These are phyloP conservation scores for Catocala nupta DNA, from an alignment of 2,888 invertebrate species.

Conservation along the genomic window DNA sequence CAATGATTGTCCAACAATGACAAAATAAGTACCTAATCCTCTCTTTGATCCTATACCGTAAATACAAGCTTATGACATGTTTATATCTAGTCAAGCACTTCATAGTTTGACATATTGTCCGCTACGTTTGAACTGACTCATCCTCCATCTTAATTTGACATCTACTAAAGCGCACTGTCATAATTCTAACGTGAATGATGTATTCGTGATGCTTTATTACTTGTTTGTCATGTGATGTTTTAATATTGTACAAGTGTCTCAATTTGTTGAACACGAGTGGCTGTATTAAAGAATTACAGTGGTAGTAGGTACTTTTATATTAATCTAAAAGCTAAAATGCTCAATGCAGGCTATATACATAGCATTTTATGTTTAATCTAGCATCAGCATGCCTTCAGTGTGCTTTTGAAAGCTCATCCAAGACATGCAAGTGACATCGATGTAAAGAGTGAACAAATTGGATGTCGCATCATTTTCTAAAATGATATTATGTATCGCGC, in stretches of 20 bases:
- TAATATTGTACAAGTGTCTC: neutral
- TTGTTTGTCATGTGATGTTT: neutral
- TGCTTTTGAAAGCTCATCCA: too few relatives aligned
- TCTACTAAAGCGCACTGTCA: slow-evolving; percentile 19
- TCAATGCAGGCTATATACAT: too few relatives aligned
- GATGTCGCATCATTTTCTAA: too few relatives aligned
- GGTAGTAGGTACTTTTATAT: too few relatives aligned
- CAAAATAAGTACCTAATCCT: neutral
- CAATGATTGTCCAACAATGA: too few relatives aligned
- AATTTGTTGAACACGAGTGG: neutral
- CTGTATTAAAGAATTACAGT: neutral
- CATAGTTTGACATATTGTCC: slow-evolving; percentile 26
- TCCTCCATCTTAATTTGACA: slow-evolving; percentile 44
- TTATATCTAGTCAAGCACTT: slow-evolving; percentile 22
- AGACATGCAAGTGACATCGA: too few relatives aligned
- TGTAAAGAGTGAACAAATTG: too few relatives aligned
- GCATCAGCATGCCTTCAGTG: too few relatives aligned
- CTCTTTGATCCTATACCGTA: slow-evolving; percentile 33
- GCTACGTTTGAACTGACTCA: slow-evolving; percentile 24
- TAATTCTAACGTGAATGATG: slow-evolving; percentile 11
- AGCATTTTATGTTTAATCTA: too few relatives aligned
- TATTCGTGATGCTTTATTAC: neutral
- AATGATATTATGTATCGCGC: too few relatives aligned
- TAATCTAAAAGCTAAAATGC: too few relatives aligned
- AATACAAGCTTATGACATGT: slow-evolving; percentile 28